These are phyloP conservation scores for Herpetotheres cachinnans DNA, from an alignment of 2,113 vertebrate species.

Conservation along the genomic window DNA sequence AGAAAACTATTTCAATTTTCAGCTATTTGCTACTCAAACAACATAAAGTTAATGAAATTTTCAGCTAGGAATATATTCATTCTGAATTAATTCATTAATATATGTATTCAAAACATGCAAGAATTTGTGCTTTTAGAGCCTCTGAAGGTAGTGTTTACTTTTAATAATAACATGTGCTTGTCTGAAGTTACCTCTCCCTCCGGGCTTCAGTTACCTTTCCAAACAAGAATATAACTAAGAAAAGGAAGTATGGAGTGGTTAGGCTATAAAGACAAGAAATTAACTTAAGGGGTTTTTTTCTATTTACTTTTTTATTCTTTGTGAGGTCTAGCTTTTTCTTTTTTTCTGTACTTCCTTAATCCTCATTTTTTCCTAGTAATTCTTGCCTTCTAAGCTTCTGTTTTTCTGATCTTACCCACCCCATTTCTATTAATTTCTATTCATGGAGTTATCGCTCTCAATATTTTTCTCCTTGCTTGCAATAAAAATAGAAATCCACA, in stretches of 20 bases:
- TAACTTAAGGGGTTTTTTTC: neutral
- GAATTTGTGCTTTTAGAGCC: neutral
- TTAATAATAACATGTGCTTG: neutral
- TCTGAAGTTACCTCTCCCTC: neutral
- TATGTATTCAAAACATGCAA: neutral
- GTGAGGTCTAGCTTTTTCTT: neutral
- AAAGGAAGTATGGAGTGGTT: neutral
- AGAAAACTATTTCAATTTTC: neutral
- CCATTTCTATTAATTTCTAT: neutral
- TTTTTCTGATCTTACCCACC: neutral
- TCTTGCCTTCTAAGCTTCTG: neutral
- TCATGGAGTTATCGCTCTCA: neutral
- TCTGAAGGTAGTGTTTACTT: neutral
- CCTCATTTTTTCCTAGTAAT: neutral
- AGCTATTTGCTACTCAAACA: neutral
- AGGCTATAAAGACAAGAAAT: neutral
- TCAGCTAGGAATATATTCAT: neutral
- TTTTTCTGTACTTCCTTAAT: neutral
- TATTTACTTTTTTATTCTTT: neutral
- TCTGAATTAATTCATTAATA: neutral
- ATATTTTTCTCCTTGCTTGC: neutral
- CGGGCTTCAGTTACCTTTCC: neutral
- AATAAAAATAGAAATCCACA: neutral
- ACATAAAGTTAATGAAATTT: neutral
- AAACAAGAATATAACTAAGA: neutral